Evolutionary conservation across 2,113 vertebrate species (phyloP), one percentile per base, ranked within the genome.

Genomic region (Centropristis striata): DNA sequence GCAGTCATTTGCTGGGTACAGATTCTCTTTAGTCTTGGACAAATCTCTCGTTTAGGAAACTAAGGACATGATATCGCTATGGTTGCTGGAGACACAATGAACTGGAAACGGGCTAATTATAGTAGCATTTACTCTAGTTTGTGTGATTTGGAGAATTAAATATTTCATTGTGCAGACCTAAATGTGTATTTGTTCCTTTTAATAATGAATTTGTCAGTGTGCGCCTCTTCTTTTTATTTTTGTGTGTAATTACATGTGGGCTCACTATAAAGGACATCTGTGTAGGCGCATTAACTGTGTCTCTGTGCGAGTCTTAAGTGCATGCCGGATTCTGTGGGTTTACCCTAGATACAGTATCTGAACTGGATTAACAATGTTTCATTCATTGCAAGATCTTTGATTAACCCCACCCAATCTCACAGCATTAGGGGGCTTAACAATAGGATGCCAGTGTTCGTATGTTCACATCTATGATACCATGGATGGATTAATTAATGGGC

Each of bases 351-450:
- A 82, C 78, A 10, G 77, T 28, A 83, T 81, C 77, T 4, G 67
- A 75, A 85, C 82, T 83, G 87, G 92, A 93, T 93, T 93, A 92
- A 80, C 86, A 71, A 71, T 50, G 73, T 65, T 37, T 80, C 66
- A 70, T 74, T 80, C 78, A 47, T 2, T 25, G 76, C 79, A 46
- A 75, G 77, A 87, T 80, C 78, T 88, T 87, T 71, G 83, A 87
- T 85, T 86, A 87, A 91, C 87, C 79, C 76, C 13, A 21, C 28
- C 51, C 3, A 78, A 74, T 69, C 72, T 80, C 67, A 2, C 20
- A 7, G 61, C 51, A 27, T 55, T 14, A 61, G 53, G 41, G 41
- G 66, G 76, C 68, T 88, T 87, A 81, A 63, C 60, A 44, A 70
- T 16, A 46, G 61, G 42, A 63, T 1, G 27, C 7, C 0, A 23